Base-by-base conservation (phyloP, 2,888 invertebrate species). In the Zygogramma bicolorata region DNA sequence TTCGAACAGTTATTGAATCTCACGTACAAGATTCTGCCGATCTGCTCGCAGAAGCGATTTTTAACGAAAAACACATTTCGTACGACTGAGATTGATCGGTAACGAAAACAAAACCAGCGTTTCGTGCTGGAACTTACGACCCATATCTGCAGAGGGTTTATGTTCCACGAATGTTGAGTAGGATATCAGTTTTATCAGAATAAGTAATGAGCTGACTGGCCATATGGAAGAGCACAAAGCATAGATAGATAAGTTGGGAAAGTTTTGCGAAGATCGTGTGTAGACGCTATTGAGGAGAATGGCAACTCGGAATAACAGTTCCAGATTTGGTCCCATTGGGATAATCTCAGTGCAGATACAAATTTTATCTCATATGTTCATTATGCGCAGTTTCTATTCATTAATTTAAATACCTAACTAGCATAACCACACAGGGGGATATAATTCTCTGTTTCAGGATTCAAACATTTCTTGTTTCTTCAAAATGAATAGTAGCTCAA, bases 1-100 rank as follows among this genome's bases (percentile, higher is more conserved):
- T 61, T 40, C 2, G 38, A 61, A n/a, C 70, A 31, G 66, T 61
- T 61, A 67, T 70, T 70, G 70, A 70, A 59, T 66, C 57, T 31
- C 67, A 62, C 67, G 49, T 58, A 61, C 59, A 46, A 25, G 49
- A 10, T 42, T 18, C 34, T 34, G 20, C 40, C 27, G 42, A 49
- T 68, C 15, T 60, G 65, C 70, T 70, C 65, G 49, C 70, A 20
- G 31, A 10, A n/a, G 58, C 65, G 40, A 65, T 70, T 46, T 25
- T 29, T 31, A 22, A 70, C 53, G 29, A 42, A 25, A 53, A 40
- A 27, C n/a, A 58, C 22, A 40, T 58, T 63, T 57, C 63, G 18
- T 22, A 13, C 29, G 34, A 13, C 57, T 29, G 27, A 15, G 62
- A 62, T 62, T 62, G 62, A 62, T 62, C 13, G 62, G 62, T 6